Percentiles rank a stretch among this genome's conserved stretches.
phyloP scores from a whole-genome alignment of 2,888 invertebrate genomes.

The Heliconius sara region DNA sequence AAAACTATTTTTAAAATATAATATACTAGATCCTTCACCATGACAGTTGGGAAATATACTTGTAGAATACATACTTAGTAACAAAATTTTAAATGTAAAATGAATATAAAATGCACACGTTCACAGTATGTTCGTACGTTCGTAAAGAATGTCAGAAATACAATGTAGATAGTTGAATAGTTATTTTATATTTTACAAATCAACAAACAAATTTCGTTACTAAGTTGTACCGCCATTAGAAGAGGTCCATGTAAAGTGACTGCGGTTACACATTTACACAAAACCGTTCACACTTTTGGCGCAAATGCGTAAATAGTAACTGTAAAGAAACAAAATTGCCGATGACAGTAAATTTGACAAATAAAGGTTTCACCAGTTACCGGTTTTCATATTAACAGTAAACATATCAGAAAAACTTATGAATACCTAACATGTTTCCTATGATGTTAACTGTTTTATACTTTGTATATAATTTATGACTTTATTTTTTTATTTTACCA shows the following conservation, averaged over 20 bases:
- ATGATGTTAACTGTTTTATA: constrained; percentile 4
- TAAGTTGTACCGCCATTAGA: constrained; percentile 13
- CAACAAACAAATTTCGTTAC: constrained; percentile 12
- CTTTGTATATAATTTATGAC: neutral
- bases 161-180: neutral
- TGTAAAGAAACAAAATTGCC: constrained; percentile 21
- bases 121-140: no score
- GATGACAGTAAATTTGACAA: constrained; percentile 9
- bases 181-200: neutral
- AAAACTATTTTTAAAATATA: neutral
- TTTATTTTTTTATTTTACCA: neutral
- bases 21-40: constrained; percentile 8
- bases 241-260: constrained; percentile 30
- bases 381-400: neutral
- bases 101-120: neutral
- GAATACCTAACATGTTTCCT: neutral
- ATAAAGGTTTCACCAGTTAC: neutral
- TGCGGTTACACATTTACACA: constrained; percentile 35
- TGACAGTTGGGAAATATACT: constrained; percentile 4
- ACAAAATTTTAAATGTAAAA: constrained; percentile 4
- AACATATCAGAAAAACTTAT: constrained; percentile 1
- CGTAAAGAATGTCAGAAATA: neutral
- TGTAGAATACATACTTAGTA: constrained; percentile 29
- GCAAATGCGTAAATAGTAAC: constrained; percentile 38
- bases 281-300: constrained; percentile 39